Evolutionary conservation across 2,113 vertebrate genomes (phyloP), one percentile per base, ranked within the genome.

Genomic region (Gymnogyps californianus): DNA sequence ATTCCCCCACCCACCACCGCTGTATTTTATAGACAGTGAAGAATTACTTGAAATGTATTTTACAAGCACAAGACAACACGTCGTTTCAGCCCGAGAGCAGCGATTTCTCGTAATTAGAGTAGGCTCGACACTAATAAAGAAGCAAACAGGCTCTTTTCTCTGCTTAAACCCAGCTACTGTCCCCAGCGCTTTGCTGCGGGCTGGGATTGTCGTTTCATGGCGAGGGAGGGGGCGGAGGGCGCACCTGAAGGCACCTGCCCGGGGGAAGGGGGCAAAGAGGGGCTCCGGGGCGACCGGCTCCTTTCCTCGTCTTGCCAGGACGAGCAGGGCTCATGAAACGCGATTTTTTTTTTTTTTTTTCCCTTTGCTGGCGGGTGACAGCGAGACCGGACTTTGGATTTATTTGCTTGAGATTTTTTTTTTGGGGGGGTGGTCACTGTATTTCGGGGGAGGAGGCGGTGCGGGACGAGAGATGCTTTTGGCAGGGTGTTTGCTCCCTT

Each of bases 51-150:
- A 84, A 93, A 93, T 83, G 86, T 79, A 79, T 85, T 96, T 96
- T 97, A 93, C 90, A 95, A 92, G 85, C 90, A 24, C 64, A 91
- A 55, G 93, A 96, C 91, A 91, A 96, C 91, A 87, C 94, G 70
- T 92, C 87, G 92, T 92, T 89, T 85, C 78, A 89, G 90, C 78
- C 85, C 76, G 57, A 96, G 64, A 92, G 91, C 94, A 59, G 93
- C 58, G 82, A 91, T 89, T 96, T 94, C 94, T 91, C 87, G 70
- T 96, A 78, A 95, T 96, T 93, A 96, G 77, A 42, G 70, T 58
- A 82, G 80, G 78, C 83, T 96, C 83, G 54, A 49, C 77, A 22
- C 81, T 97, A 97, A 96, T 96, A 96, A 94, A 95, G 96, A 89
- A 84, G 74, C 70, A 51, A 77, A 87, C 80, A 65, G 91, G 38